Evolutionary conservation across 2,113 vertebrate species (phyloP).

Genomic region (Euleptes europaea): DNA sequence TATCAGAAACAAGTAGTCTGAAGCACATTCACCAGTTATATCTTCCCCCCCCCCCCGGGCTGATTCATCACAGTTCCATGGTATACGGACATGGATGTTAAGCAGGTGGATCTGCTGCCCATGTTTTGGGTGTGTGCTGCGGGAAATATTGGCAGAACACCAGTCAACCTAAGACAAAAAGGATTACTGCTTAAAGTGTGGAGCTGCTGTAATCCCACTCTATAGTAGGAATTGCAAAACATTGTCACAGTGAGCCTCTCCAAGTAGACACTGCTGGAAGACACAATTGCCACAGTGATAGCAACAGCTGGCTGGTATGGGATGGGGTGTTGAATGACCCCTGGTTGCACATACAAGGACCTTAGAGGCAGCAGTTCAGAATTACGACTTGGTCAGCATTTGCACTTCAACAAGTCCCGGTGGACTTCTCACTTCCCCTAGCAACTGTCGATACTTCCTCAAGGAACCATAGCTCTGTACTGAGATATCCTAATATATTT

Average conservation of each 20-base stretch:
- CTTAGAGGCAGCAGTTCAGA: neutral
- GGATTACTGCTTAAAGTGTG: neutral
- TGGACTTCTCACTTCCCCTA: neutral
- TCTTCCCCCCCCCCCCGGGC: neutral
- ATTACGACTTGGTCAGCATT: neutral
- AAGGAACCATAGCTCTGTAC: neutral
- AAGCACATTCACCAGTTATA: neutral
- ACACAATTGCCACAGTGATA: neutral
- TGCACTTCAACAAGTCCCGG: neutral
- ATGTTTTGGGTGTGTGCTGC: neutral
- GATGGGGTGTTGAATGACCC: neutral
- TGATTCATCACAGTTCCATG: neutral
- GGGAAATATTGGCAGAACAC: neutral
- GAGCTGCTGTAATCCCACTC: neutral
- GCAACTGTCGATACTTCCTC: neutral
- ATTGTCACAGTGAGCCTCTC: neutral
- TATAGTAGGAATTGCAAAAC: neutral
- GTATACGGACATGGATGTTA: neutral
- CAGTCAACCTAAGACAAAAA: neutral
- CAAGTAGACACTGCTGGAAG: neutral
- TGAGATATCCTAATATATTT: neutral
- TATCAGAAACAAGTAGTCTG: neutral
- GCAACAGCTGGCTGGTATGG: neutral
- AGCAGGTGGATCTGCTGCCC: neutral
- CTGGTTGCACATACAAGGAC: neutral